Conservation (phyloP, 2,888 invertebrate genomes). For the Gymnocheta viridis region DNA sequence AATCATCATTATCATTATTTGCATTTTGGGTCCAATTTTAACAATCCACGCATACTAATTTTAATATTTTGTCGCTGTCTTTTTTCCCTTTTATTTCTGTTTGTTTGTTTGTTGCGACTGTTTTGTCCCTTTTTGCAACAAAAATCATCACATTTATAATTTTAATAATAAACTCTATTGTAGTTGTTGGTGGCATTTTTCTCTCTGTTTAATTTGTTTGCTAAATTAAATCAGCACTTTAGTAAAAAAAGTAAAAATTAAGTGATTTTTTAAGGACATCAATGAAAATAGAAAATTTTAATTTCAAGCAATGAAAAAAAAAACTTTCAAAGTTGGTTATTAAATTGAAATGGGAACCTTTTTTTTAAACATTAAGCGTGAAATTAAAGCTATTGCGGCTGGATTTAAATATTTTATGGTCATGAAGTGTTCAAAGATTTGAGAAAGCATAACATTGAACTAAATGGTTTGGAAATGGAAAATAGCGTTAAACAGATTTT, state of each 20-base stretch:
- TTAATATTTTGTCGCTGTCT: constrained; percentile 13
- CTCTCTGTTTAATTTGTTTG: constrained; percentile 44
- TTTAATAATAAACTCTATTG: constrained; percentile 56
- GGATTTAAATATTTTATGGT: not conserved
- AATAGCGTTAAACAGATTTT: no score
- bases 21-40: constrained; percentile 66
- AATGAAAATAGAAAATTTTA: constrained; percentile 6
- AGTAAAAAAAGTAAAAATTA: constrained; percentile 38
- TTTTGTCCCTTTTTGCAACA: not conserved
- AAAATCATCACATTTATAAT: constrained; percentile 61
- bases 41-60: constrained; percentile 63
- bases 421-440: constrained; percentile 4
- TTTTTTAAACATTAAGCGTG: constrained; percentile 5
- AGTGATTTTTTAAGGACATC: constrained; percentile 14
- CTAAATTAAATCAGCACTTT: constrained; percentile 67
- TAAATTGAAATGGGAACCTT: constrained; percentile 8
- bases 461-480: constrained; percentile 5
- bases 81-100: not conserved
- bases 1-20: constrained; percentile 66
- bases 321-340: constrained; percentile 9
- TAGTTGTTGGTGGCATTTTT: constrained; percentile 15
- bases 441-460: not conserved
- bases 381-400: not conserved
- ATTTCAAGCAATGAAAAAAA: not conserved
- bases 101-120: not conserved